phyloP scores from a whole-genome alignment of 2,113 vertebrate genomes.

The Sturnira hondurensis region DNA sequence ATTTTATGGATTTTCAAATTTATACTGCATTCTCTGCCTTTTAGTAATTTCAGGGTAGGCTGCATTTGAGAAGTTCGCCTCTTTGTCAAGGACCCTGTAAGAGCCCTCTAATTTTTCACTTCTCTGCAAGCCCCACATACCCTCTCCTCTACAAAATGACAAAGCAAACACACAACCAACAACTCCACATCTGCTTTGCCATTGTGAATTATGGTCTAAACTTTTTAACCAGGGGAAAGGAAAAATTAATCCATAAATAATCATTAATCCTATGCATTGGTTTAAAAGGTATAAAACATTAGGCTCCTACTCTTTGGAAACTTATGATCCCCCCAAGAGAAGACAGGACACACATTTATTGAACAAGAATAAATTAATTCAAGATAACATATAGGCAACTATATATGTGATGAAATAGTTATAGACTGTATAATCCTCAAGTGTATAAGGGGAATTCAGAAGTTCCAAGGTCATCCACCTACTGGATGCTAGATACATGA shows the following conservation, averaged over 20 bases:
- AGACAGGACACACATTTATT: conserved; percentile 51
- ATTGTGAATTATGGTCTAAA: neutral
- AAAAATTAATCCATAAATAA: neutral
- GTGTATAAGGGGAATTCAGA: neutral
- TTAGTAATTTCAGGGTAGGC: neutral
- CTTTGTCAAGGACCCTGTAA: neutral
- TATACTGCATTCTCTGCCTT: neutral
- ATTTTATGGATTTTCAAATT: conserved; percentile 22
- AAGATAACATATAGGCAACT: conserved; percentile 38
- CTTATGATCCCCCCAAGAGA: neutral
- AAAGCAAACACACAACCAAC: neutral
- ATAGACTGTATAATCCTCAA: neutral
- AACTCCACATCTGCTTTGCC: neutral
- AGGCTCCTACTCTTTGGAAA: neutral
- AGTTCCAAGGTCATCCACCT: neutral
- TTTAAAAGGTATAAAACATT: conserved; percentile 4
- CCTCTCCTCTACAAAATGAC: neutral
- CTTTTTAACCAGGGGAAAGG: neutral
- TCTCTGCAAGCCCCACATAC: neutral
- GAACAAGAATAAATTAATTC: conserved; percentile 47
- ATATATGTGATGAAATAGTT: neutral
- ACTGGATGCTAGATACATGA: neutral
- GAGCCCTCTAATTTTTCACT: neutral
- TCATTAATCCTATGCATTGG: neutral
- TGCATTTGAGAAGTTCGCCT: neutral